Percentiles rank a stretch among this genome's conserved stretches.
Evolutionary conservation across 2,797 vertebrate genomes (phyloP).

Genomic region (Galaxias olidus): DNA sequence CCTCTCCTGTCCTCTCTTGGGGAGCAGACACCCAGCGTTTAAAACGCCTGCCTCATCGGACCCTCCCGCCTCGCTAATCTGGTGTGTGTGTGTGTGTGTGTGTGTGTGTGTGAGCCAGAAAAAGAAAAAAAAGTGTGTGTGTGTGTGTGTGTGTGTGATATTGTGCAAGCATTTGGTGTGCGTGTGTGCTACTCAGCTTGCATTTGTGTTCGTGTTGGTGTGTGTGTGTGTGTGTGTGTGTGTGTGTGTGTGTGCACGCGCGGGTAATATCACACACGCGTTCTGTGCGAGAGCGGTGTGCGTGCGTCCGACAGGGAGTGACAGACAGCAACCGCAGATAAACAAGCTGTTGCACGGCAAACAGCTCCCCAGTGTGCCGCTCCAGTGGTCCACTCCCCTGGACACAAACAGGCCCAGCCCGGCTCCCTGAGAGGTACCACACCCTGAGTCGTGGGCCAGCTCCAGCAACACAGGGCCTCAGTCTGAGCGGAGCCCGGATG

Average conservation of each 20-base stretch:
- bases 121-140: too few species aligned
- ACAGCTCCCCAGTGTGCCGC: slow-evolving; percentile 57
- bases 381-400: slow-evolving; percentile 41
- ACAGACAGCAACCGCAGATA: slow-evolving; percentile 63
- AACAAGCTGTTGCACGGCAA: slow-evolving; percentile 49
- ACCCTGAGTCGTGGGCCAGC: slow-evolving; percentile 62
- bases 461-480: slow-evolving; percentile 48
- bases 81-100: slow-evolving; percentile 21
- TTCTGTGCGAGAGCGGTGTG: slow-evolving; percentile 25
- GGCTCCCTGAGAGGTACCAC: slow-evolving; percentile 55
- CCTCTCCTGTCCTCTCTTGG: slow-evolving; percentile 40
- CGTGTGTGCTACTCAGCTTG: too few species aligned
- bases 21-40: slow-evolving; percentile 42
- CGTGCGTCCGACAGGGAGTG: slow-evolving; percentile 56
- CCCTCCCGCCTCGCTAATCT: slow-evolving; percentile 51
- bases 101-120: slow-evolving; percentile 30
- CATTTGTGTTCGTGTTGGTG: background rate
- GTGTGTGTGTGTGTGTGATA: background rate
- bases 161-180: background rate
- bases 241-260: background rate
- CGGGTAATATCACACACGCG: too few species aligned
- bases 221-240: background rate
- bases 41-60: slow-evolving; percentile 68
- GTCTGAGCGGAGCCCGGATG: slow-evolving; percentile 39
- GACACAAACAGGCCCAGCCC: slow-evolving; percentile 59